Base-by-base conservation (phyloP, 2,888 invertebrate species). In the Caenorhabditis afra region DNA sequence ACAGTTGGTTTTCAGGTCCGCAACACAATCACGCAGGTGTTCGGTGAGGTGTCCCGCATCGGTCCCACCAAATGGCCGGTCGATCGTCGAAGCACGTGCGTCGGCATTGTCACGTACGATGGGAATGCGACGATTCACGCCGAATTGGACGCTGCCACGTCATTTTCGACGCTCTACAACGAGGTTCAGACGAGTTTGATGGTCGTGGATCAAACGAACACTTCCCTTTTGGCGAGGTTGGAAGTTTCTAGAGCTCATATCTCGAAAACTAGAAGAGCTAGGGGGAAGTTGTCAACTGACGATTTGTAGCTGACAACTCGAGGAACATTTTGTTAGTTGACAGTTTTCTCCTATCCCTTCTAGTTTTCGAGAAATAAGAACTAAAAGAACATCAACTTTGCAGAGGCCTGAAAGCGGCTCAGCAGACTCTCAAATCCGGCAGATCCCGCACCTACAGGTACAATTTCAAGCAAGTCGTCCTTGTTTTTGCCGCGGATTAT, bases 21-120 rank as follows among this genome's bases (percentile, higher is more conserved):
- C 44, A 68, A 68, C 55, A 66, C 68, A 4, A 49, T 76, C 3
- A 37, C 64, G 5, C 62, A 55, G 44, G 55, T 68, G n/a, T 64
- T 76, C 29, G 68, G 76, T 0, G 39, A 37, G 5, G 57, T 52
- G 18, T 12, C 16, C 3, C 23, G 10, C 7, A 64, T 76, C 58
- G 76, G 76, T 12, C 47, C 68, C 11, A 29, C 14, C 12, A 68
- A 71, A 55, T 71, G 49, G n/a, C 71, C 71, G 39, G 57, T 47
- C 1, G 71, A 71, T 57, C 62, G 62, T 5, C 47, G 71, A 4
- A 71, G 71, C 41, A 64, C 71, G 41, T 71, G 71, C 23, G 71
- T 71, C 45, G 71, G 71, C 16, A 18, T 71, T 0, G 57, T 71
- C 29, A 71, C 71, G 20, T 71, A 64, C 39, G 71, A 71, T 41